Base-by-base conservation (phyloP, 2,888 invertebrate species). In the Ctena decussata region DNA sequence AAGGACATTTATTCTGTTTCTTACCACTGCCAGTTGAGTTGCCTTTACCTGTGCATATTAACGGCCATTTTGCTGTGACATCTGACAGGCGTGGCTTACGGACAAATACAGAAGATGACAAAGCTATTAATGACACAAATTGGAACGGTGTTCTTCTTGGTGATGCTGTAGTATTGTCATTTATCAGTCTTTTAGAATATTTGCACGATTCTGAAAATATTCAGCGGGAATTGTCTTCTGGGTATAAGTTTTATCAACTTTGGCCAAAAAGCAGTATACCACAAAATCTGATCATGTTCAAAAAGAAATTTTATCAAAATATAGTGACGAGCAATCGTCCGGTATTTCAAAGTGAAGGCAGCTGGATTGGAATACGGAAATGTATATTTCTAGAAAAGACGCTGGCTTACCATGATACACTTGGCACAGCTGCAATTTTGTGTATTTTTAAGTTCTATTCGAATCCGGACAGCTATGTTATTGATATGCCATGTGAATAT, bases 21-120 rank as follows among this genome's bases (percentile, higher is more conserved):
- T 82, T 95, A 27, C 95, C 95, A 1, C 86, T 95, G 32, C 94
- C 95, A 27, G 88, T 94, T 24, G 78, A 86, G 41, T 91, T 90
- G 1, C 86, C 86, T 0, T 87, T 94, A 8, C 91, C 92, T 11
- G 87, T 94, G n/a, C 94, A 94, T 77, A 84, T 95, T 37, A 95
- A 95, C 86, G 95, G 93, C 0, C 89, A 91, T 12, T 95, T 95
- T 91, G 86, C 93, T 37, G 90, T 95, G 2, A 92, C 92, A n/a
- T 92, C 94, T 21, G 92, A 94, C 72, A 77, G 95, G 30, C 82
- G 93, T 15, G 89, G 91, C 41, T 89, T 95, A 15, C 73, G 83
- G 6, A 82, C 83, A 35, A 76, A 78, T 30, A 92, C 93, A 8
- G 91, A 90, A 44, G 95, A 95, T 84, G 95, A 95, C 86, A 94